A percentile compares a stretch with the other conserved stretches of the same genome.
These are phyloP conservation scores for Diorhabda carinulata DNA, from an alignment of 1,140 invertebrate species.

Conservation along the genomic window DNA sequence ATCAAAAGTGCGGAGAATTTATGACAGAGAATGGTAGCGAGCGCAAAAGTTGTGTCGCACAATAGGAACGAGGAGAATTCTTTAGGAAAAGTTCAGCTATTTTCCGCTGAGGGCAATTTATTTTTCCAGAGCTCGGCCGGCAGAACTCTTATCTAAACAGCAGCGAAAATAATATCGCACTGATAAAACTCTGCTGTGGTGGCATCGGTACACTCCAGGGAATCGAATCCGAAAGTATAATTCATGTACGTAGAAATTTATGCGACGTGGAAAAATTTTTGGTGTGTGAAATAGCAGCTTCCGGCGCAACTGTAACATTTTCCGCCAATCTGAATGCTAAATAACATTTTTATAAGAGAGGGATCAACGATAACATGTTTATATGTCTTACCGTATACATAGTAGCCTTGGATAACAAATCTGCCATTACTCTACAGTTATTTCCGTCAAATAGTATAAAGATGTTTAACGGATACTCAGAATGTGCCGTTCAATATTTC, in stretches of 20 bases:
- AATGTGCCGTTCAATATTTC: too few relatives aligned
- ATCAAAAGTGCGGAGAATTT: background rate
- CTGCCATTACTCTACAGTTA: too few relatives aligned
- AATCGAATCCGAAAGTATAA: constrained; percentile 23
- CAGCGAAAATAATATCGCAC: constrained; percentile 50
- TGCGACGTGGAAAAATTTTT: constrained; percentile 20
- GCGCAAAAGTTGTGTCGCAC: constrained; percentile 31
- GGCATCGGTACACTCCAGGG: constrained; percentile 42
- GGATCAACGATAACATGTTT: background rate
- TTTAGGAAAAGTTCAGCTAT: constrained; percentile 48
- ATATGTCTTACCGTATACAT: background rate
- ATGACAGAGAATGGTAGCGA: background rate
- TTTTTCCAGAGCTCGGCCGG: constrained; percentile 48
- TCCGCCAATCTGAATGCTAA: background rate
- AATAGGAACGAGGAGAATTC: constrained; percentile 41
- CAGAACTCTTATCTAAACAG: constrained; percentile 48
- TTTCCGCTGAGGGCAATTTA: constrained; percentile 49
- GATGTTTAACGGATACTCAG: too few relatives aligned
- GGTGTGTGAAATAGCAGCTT: background rate
- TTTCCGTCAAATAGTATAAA: too few relatives aligned
- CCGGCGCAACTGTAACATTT: background rate
- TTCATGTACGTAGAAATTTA: constrained; percentile 39
- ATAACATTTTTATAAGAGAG: background rate
- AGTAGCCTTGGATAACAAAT: too few relatives aligned
- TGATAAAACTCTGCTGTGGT: constrained; percentile 43